These are phyloP conservation scores for Anoplopoma fimbria DNA, from an alignment of 2,113 vertebrate species.

Conservation along the genomic window DNA sequence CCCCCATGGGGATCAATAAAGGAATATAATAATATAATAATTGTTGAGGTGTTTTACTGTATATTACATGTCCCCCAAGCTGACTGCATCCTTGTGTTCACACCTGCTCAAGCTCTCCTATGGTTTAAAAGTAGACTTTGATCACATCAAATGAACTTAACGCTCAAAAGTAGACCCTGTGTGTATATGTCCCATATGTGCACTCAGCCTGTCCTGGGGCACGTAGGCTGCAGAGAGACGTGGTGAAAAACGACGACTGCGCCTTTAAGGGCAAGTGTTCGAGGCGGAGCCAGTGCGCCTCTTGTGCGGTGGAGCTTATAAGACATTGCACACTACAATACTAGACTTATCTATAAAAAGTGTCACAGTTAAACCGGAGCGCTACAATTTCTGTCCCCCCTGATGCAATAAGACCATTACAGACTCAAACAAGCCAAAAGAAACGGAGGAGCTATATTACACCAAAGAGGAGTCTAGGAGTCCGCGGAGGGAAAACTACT, in stretches of 20 bases:
- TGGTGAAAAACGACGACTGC: conserved; percentile 27
- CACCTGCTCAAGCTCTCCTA: conserved; percentile 12
- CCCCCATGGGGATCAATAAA: too few species aligned
- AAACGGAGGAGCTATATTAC: conserved; percentile 43
- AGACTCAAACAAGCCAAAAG: conserved; percentile 17
- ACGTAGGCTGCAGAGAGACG: conserved; percentile 3
- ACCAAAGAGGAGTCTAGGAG: conserved; percentile 34
- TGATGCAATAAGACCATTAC: conserved; percentile 55
- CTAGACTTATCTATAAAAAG: conserved; percentile 57
- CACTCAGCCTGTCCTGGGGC: not conserved
- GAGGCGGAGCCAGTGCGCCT: conserved; percentile 61
- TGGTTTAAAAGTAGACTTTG: conserved; percentile 40
- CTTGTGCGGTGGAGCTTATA: conserved; percentile 57
- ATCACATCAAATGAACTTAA: not conserved
- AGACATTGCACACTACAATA: conserved; percentile 61
- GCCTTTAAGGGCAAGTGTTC: conserved; percentile 76
- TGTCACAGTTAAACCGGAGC: conserved; percentile 43
- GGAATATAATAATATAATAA: too few species aligned
- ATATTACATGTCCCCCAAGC: not conserved
- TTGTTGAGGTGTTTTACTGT: not conserved
- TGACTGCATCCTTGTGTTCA: conserved; percentile 19
- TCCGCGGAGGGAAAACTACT: conserved; percentile 36
- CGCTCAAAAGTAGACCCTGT: not conserved
- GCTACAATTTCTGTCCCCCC: conserved; percentile 34
- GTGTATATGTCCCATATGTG: not conserved